These are phyloP conservation scores for Ophonus ardosiacus DNA, from an alignment of 2,888 invertebrate genomes.

Conservation along the genomic window DNA sequence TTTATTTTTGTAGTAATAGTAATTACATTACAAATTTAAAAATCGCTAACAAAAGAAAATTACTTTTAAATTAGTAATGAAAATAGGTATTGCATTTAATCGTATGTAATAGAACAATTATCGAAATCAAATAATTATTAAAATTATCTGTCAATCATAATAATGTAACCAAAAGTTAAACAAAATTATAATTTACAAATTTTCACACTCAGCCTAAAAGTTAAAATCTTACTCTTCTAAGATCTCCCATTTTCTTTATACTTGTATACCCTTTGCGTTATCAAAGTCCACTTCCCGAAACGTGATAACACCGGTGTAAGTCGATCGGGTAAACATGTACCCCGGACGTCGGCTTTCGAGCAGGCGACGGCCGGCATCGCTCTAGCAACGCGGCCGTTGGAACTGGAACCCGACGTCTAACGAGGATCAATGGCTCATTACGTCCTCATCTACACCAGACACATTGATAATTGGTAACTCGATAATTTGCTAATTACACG, in stretches of 20 bases:
- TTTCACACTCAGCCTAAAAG: not conserved
- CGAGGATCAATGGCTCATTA: constrained; percentile 75
- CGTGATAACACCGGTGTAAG: constrained; percentile 54
- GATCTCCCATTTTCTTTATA: not conserved
- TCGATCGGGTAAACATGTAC: constrained; percentile 13
- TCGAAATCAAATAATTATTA: no score
- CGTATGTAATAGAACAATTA: no score
- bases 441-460: constrained; percentile 72
- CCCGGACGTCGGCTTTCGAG: not conserved
- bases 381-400: constrained; percentile 13
- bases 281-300: constrained; percentile 51
- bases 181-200: not conserved
- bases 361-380: constrained; percentile 21
- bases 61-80: no score
- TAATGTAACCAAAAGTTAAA: no score
- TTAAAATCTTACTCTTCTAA: not conserved
- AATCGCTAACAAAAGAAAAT: no score
- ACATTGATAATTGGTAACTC: constrained; percentile 75
- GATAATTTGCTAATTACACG: constrained; percentile 73
- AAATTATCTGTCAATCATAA: no score
- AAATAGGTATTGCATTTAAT: no score
- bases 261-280: not conserved
- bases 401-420: constrained; percentile 71
- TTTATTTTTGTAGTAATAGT: no score
- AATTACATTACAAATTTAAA: no score